Conservation (phyloP, 2,113 vertebrate species). For the Petrocephalus microphthalmus region DNA sequence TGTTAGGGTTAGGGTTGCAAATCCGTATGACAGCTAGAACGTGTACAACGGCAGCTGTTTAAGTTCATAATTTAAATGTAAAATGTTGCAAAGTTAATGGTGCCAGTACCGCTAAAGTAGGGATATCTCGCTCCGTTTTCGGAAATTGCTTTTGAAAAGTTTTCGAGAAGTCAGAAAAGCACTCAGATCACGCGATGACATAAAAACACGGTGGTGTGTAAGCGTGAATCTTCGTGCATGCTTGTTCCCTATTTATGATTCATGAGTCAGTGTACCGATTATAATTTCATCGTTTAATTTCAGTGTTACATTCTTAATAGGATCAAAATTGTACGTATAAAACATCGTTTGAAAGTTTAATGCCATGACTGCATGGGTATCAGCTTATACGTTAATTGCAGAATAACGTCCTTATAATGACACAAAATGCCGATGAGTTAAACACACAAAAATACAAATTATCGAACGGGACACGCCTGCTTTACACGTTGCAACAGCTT, state of each 20-base stretch:
- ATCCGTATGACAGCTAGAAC: background rate
- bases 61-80: no score
- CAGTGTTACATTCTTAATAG: background rate
- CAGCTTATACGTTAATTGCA: background rate
- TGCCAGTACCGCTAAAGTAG: no score
- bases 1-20: background rate
- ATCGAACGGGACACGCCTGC: background rate
- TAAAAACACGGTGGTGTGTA: background rate
- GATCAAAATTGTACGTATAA: background rate
- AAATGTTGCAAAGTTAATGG: no score
- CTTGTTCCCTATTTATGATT: background rate
- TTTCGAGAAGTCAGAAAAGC: background rate
- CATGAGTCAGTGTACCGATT: background rate
- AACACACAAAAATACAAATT: background rate
- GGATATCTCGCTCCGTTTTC: background rate
- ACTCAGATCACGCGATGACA: background rate
- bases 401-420: background rate
- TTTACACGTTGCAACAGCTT: background rate
- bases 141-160: background rate
- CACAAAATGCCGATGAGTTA: background rate
- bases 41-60: background rate
- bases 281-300: background rate
- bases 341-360: background rate
- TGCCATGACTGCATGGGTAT: background rate
- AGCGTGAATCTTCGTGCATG: background rate